Conservation (phyloP, 2,797 vertebrate species). For the Brachyrhaphis roseni region DNA sequence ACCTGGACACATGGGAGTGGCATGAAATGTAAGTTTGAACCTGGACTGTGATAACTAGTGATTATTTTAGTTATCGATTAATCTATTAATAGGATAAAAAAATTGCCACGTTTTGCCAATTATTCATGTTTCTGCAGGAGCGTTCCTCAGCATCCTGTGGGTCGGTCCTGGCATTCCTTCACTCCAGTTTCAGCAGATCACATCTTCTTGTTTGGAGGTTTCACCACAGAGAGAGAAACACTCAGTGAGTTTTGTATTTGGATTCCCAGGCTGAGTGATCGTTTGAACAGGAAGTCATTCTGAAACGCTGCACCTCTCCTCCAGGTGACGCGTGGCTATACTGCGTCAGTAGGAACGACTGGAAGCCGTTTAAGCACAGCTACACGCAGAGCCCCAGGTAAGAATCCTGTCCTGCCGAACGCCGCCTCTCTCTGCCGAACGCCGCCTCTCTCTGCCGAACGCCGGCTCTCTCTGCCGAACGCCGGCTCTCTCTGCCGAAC, state of each 20-base stretch:
- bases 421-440: no score
- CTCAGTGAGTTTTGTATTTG: slow-evolving; percentile 85
- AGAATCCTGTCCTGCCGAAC: not conserved
- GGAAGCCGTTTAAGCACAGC: slow-evolving; percentile 89
- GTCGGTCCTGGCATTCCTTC: slow-evolving; percentile 96
- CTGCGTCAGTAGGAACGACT: slow-evolving; percentile 90
- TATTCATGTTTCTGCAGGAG: slow-evolving; percentile 58
- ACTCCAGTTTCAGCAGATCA: slow-evolving; percentile 89
- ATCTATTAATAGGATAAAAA: no score
- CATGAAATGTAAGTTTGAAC: slow-evolving; percentile 87
- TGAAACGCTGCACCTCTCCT: slow-evolving; percentile 5
- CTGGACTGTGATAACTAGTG: not conserved
- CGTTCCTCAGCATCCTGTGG: slow-evolving; percentile 84
- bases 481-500: no score
- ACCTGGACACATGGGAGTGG: slow-evolving; percentile 96
- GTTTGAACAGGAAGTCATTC: not conserved
- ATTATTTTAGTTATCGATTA: no score
- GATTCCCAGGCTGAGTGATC: not conserved
- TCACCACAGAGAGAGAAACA: slow-evolving; percentile 94
- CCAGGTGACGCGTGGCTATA: slow-evolving; percentile 97
- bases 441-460: no score
- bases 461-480: not conserved
- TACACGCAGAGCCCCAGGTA: slow-evolving; percentile 82
- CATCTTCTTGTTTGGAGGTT: slow-evolving; percentile 96
- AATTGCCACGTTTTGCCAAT: no score